phyloP scores from a whole-genome alignment of 2,797 vertebrate genomes.

The Crax fasciolata region DNA sequence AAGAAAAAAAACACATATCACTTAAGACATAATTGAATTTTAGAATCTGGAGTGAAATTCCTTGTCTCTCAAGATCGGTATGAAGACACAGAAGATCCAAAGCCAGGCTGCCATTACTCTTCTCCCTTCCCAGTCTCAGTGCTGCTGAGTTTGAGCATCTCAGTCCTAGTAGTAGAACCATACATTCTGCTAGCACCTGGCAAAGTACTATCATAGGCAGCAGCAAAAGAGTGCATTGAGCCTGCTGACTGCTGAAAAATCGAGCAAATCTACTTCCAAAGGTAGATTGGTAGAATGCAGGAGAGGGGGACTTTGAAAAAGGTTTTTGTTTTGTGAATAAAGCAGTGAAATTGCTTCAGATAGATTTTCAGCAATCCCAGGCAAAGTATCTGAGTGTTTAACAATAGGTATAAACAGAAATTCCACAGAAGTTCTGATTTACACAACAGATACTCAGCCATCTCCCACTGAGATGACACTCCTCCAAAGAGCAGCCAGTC shows the following conservation, averaged over 20 bases:
- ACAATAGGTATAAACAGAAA: too few relatives aligned
- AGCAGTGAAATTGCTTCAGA: too few relatives aligned
- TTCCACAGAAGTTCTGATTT: too few relatives aligned
- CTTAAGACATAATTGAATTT: background rate
- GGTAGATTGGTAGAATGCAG: background rate
- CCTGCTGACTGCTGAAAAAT: background rate
- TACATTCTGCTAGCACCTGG: background rate
- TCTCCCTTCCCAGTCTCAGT: background rate
- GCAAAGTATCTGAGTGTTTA: too few relatives aligned
- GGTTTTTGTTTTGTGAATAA: too few relatives aligned
- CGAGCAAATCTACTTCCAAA: background rate
- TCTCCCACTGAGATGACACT: too few relatives aligned
- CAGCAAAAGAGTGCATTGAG: background rate
- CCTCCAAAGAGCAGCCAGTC: too few relatives aligned
- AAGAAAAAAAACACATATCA: background rate
- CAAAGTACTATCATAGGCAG: background rate
- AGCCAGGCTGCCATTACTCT: background rate
- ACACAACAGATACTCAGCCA: too few relatives aligned
- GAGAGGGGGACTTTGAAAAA: background rate
- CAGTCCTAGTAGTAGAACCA: background rate
- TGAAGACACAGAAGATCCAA: background rate
- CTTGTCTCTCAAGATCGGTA: background rate
- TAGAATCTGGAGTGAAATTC: background rate
- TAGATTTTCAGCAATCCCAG: too few relatives aligned
- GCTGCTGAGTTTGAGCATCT: background rate